These are phyloP conservation scores for Enteromius anoplus DNA, from an alignment of 2,797 vertebrate genomes.

Conservation along the genomic window DNA sequence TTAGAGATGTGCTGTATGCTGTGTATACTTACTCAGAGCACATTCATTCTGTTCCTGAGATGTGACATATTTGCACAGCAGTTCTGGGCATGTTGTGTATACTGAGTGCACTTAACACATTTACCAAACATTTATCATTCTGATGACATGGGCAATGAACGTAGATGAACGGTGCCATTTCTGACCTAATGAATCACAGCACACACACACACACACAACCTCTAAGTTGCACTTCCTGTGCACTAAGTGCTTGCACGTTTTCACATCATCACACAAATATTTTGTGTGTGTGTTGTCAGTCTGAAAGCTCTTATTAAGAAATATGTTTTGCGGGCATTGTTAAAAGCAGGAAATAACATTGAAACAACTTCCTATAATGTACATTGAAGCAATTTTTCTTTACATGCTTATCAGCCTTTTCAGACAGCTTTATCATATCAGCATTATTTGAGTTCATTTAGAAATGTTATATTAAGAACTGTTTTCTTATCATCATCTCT, in stretches of 20 bases:
- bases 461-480: neutral
- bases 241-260: slow-evolving; percentile 64
- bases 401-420: neutral
- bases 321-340: slow-evolving; percentile 69
- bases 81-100: slow-evolving; percentile 60
- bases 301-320: slow-evolving; percentile 60
- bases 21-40: slow-evolving; percentile 11
- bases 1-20: slow-evolving; percentile 24
- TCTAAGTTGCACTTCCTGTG: slow-evolving; percentile 71
- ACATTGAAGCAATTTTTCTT: slow-evolving; percentile 3
- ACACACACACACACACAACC: slow-evolving; percentile 54
- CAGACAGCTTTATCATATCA: neutral
- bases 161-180: slow-evolving; percentile 70
- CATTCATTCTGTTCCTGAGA: slow-evolving; percentile 32
- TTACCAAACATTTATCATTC: slow-evolving; percentile 74
- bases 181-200: slow-evolving; percentile 72
- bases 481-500: neutral
- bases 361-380: slow-evolving; percentile 59
- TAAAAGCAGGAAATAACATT: slow-evolving; percentile 72
- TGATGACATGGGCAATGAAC: slow-evolving; percentile 78
- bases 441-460: neutral
- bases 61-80: slow-evolving; percentile 46
- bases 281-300: slow-evolving; percentile 53
- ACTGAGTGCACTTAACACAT: slow-evolving; percentile 73
- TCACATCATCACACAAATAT: slow-evolving; percentile 54